Conservation (phyloP, 2,888 invertebrate genomes). For the Pteria penguin region DNA sequence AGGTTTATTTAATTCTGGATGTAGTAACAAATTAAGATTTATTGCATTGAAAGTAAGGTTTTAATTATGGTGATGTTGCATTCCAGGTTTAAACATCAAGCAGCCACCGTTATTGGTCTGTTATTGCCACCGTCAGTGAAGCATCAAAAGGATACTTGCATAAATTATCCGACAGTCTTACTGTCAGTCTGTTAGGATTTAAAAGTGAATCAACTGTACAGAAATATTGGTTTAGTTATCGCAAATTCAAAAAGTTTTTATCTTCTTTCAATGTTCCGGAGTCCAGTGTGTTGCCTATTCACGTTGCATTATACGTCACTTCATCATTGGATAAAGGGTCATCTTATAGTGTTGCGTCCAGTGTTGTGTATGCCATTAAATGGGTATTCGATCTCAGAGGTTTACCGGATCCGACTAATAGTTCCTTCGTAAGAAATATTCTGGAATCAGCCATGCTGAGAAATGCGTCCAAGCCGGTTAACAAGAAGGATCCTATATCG, state of each 20-base stretch:
- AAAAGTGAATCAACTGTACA: slow-evolving; percentile 4
- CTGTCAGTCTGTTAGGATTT: background rate
- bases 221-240: background rate
- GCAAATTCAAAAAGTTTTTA: background rate
- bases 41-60: background rate
- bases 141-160: background rate
- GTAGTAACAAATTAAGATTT: background rate
- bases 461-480: background rate
- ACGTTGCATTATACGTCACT: background rate
- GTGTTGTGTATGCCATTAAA: slow-evolving; percentile 1
- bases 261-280: background rate
- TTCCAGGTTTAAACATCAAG: background rate
- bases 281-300: background rate
- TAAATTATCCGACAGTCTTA: background rate
- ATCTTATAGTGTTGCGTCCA: background rate
- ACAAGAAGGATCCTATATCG: background rate
- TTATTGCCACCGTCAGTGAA: no score
- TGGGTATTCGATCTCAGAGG: background rate
- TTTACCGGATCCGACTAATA: background rate
- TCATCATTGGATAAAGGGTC: background rate
- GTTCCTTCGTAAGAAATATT: background rate
- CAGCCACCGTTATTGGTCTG: no score
- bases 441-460: background rate
- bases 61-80: background rate
- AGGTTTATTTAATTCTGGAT: background rate